phyloP scores from a whole-genome alignment of 2,888 invertebrate species.

The Pyrocoelia pectoralis region DNA sequence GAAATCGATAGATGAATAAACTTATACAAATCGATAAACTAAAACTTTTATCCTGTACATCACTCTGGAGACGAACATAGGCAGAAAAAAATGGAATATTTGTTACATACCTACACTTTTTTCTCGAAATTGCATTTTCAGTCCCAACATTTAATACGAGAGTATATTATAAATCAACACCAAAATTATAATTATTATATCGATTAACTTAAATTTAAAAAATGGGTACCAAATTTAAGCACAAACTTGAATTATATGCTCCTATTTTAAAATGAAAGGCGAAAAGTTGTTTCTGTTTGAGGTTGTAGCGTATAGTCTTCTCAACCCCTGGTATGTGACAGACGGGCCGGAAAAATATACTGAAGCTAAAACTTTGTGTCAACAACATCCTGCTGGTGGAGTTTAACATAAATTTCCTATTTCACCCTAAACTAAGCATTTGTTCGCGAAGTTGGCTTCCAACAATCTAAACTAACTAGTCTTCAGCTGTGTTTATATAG shows the following conservation, averaged over 20 bases:
- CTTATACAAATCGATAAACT: no score
- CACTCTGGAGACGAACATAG: no score
- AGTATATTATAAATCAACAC: no score
- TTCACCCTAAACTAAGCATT: conserved; percentile 53
- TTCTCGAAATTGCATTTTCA: no score
- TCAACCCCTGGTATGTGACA: conserved; percentile 42
- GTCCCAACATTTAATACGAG: no score
- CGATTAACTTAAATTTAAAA: no score
- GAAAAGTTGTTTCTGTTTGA: conserved; percentile 30
- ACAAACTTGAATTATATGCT: conserved; percentile 19
- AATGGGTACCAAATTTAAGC: not conserved
- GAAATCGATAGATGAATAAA: no score
- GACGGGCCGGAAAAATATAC: conserved; percentile 46
- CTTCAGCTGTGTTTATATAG: conserved; percentile 46
- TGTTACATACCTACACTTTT: no score
- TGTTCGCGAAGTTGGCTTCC: conserved; percentile 50
- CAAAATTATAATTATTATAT: no score
- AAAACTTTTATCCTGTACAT: no score
- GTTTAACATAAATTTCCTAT: conserved; percentile 54
- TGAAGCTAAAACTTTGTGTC: conserved; percentile 51
- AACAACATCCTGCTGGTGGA: conserved; percentile 50
- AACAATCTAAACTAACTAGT: conserved; percentile 49
- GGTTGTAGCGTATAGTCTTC: conserved; percentile 19
- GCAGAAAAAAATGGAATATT: no score
- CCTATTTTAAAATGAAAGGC: conserved; percentile 26